phyloP scores from a whole-genome alignment of 2,113 vertebrate species.

The Actinemys pallida region DNA sequence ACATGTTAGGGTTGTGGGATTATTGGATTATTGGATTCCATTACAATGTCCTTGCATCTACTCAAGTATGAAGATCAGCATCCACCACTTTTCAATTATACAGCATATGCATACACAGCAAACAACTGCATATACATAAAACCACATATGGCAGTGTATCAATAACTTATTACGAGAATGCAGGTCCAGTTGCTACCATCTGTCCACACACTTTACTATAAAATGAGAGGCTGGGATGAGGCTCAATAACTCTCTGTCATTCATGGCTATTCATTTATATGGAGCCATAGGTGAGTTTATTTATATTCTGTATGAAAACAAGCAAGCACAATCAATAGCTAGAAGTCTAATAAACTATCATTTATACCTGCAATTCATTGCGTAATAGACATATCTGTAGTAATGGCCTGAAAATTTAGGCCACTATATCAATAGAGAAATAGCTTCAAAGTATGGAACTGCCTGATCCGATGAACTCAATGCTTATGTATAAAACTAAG shows the following conservation, averaged over 20 bases:
- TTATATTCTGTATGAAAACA: too few species aligned
- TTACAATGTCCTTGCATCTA: neutral
- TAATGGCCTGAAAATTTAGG: constrained; percentile 27
- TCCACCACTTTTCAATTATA: neutral
- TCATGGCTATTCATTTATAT: too few species aligned
- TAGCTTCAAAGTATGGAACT: constrained; percentile 28
- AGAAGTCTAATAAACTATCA: neutral
- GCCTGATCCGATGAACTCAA: constrained; percentile 40
- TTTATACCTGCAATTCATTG: neutral
- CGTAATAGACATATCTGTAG: neutral
- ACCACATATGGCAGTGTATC: neutral
- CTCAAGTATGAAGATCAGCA: neutral
- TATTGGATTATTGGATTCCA: too few species aligned
- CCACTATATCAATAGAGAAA: constrained; percentile 49
- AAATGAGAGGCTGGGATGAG: too few species aligned
- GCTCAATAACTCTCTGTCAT: too few species aligned
- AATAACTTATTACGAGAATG: neutral
- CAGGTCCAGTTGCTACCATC: too few species aligned
- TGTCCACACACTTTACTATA: too few species aligned
- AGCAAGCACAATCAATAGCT: neutral
- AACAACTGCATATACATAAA: neutral
- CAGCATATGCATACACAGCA: neutral
- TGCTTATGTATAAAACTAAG: constrained; percentile 21
- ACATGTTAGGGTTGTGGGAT: too few species aligned
- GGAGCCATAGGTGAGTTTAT: too few species aligned